A percentile compares a stretch with the other conserved stretches of the same genome.
Evolutionary conservation across 2,888 invertebrate genomes (phyloP).

Genomic region (Lacanobia oleracea): DNA sequence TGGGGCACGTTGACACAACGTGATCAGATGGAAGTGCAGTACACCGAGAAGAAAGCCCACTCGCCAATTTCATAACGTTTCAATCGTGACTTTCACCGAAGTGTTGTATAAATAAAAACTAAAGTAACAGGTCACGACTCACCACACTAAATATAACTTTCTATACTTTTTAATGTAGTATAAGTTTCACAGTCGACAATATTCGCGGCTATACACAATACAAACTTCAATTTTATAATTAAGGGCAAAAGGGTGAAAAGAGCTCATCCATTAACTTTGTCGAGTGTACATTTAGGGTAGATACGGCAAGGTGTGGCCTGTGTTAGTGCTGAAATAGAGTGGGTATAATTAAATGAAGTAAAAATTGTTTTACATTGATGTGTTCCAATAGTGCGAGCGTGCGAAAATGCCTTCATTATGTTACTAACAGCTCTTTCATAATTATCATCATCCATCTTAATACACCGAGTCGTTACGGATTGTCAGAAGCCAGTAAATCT

Average conservation of each 20-base stretch:
- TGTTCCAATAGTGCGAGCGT: conserved; percentile 38
- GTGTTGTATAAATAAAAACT: conserved; percentile 58
- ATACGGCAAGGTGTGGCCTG: conserved; percentile 23
- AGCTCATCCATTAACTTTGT: not conserved
- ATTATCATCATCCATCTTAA: no score
- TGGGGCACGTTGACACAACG: not conserved
- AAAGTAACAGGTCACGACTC: conserved; percentile 57
- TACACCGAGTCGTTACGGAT: no score
- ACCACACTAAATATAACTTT: conserved; percentile 48
- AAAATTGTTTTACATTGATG: not conserved
- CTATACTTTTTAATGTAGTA: conserved; percentile 31
- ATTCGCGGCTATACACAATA: not conserved
- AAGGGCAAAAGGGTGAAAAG: not conserved
- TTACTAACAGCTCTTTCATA: conserved; percentile 11
- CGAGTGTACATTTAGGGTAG: not conserved
- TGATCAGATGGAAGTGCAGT: conserved; percentile 10
- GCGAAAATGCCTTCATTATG: conserved; percentile 14
- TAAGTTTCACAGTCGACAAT: conserved; percentile 9
- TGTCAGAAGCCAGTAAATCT: no score
- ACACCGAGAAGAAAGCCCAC: conserved; percentile 42
- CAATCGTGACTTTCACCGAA: conserved; percentile 59
- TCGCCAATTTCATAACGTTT: conserved; percentile 31
- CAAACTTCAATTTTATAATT: not conserved
- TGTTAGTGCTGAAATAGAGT: conserved; percentile 19
- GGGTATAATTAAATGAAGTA: not conserved